Conservation (phyloP, 2,113 vertebrate species). For the Maccullochella peelii region DNA sequence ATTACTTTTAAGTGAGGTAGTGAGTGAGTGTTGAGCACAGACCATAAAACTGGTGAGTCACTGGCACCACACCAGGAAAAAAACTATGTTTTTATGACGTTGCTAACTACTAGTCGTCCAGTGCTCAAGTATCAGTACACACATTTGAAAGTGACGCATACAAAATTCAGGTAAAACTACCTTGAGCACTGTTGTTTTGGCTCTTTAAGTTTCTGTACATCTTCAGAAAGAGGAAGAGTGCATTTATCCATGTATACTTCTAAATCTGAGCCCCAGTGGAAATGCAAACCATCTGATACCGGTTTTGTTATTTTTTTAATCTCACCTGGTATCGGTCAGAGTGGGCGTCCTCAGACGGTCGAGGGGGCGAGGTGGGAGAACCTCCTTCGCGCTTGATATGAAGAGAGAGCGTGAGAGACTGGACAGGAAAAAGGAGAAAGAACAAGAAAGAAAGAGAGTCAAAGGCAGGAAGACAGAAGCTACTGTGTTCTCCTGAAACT, state of each 20-base stretch:
- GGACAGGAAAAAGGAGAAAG: background rate
- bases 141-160: background rate
- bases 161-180: no score
- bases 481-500: background rate
- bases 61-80: slow-evolving; percentile 21
- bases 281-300: background rate
- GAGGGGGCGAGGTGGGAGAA: slow-evolving; percentile 90
- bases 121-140: background rate
- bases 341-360: slow-evolving; percentile 90
- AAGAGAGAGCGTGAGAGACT: slow-evolving; percentile 85
- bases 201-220: background rate
- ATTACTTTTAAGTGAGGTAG: slow-evolving; percentile 8
- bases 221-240: background rate
- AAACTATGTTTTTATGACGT: slow-evolving; percentile 29
- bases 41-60: slow-evolving; percentile 19
- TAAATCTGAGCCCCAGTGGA: no score
- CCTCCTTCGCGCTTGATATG: slow-evolving; percentile 95
- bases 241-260: background rate
- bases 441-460: background rate
- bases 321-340: slow-evolving; percentile 97
- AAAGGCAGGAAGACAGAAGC: background rate
- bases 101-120: slow-evolving; percentile 5
- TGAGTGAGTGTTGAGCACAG: slow-evolving; percentile 6
- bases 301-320: slow-evolving; percentile 7
- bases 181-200: no score